Conservation (phyloP, 2,888 invertebrate genomes). For the Orchestes rusci region DNA sequence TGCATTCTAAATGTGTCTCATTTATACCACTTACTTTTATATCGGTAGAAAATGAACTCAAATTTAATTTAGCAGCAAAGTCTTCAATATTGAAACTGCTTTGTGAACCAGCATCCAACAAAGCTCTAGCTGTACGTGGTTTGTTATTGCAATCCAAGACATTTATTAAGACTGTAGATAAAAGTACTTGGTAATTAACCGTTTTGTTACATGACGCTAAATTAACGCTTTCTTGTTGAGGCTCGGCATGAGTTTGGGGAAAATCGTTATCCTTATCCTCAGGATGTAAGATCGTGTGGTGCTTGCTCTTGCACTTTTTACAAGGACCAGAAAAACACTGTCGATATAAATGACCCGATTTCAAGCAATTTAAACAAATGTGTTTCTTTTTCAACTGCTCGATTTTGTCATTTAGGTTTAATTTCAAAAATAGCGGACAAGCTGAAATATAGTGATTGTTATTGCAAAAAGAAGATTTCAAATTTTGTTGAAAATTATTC, state of each 20-base stretch:
- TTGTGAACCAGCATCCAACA: slow-evolving; percentile 10
- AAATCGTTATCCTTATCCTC: neutral
- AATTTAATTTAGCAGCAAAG: neutral
- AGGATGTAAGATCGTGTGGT: slow-evolving; percentile 3
- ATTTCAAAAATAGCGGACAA: neutral
- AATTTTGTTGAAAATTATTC: neutral
- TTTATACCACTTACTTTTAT: slow-evolving; percentile 14
- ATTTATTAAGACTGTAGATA: slow-evolving; percentile 8
- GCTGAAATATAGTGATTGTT: neutral
- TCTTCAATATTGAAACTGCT: slow-evolving; percentile 7
- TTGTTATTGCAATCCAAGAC: slow-evolving; percentile 14
- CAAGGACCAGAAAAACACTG: slow-evolving; percentile 5
- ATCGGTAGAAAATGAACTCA: neutral
- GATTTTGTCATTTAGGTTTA: neutral
- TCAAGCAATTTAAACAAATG: slow-evolving; percentile 4
- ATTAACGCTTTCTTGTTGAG: neutral
- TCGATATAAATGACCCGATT: slow-evolving; percentile 4
- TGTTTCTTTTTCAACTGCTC: slow-evolving; percentile 2
- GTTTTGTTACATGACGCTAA: neutral
- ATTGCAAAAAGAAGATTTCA: slow-evolving; percentile 1
- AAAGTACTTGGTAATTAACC: slow-evolving; percentile 2
- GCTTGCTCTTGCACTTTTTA: slow-evolving; percentile 3
- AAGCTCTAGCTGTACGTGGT: slow-evolving; percentile 7
- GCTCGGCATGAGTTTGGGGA: neutral
- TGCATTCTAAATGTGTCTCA: neutral